Evolutionary conservation across 2,797 vertebrate species (phyloP).

Genomic region (Anguilla obscura): DNA sequence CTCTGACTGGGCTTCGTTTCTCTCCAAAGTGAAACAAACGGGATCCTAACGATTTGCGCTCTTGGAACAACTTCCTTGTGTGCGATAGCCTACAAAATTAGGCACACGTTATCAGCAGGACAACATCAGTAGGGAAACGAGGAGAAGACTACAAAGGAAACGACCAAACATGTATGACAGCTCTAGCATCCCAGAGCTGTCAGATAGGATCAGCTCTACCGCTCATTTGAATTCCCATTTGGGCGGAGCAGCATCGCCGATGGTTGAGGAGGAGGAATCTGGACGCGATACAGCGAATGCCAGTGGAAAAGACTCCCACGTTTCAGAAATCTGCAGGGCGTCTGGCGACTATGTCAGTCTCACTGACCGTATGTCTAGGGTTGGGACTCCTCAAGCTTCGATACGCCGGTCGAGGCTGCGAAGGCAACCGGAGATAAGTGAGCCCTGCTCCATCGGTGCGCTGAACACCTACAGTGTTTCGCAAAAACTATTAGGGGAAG

Average conservation of each 20-base stretch:
- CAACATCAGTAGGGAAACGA: conserved; percentile 54
- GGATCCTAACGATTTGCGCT: neutral
- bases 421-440: conserved; percentile 59
- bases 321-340: conserved; percentile 2
- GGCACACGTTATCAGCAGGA: conserved; percentile 33
- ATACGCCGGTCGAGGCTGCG: conserved; percentile 68
- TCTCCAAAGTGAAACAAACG: conserved; percentile 10
- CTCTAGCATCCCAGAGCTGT: conserved; percentile 18
- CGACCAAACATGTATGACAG: conserved; percentile 54
- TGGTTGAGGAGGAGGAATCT: conserved; percentile 16
- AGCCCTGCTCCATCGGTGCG: conserved; percentile 34
- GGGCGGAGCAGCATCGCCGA: conserved; percentile 32
- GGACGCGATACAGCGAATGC: conserved; percentile 45
- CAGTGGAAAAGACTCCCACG: conserved; percentile 44
- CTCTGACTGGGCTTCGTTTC: conserved; percentile 2
- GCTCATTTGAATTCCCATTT: conserved; percentile 16
- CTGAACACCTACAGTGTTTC: neutral
- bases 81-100: conserved; percentile 11
- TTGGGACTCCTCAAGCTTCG: conserved; percentile 43
- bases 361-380: conserved; percentile 57
- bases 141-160: conserved; percentile 8
- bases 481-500: conserved; percentile 34
- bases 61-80: conserved; percentile 9
- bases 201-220: conserved; percentile 41
- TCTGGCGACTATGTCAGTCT: conserved; percentile 41